Conservation (phyloP, 2,113 vertebrate genomes). For the Danio rerio region DNA sequence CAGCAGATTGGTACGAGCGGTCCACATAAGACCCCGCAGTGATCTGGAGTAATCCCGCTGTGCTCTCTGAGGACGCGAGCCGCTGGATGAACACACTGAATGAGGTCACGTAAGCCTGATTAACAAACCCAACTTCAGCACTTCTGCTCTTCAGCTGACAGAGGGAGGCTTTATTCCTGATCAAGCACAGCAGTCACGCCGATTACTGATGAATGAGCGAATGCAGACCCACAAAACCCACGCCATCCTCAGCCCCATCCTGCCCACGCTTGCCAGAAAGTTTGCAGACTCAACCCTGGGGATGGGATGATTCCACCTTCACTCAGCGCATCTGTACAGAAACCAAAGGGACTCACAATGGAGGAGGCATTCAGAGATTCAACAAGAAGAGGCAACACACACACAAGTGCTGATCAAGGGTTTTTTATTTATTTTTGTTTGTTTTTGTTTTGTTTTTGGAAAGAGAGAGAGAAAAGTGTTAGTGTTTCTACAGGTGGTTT, state of each 20-base stretch:
- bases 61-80: slow-evolving; percentile 22
- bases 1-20: slow-evolving; percentile 24
- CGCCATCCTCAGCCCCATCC: not conserved
- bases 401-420: too few relatives aligned
- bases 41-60: slow-evolving; percentile 53
- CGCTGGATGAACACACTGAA: slow-evolving; percentile 55
- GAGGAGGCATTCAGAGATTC: too few relatives aligned
- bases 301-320: too few relatives aligned
- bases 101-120: slow-evolving; percentile 58
- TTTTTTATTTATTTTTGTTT: too few relatives aligned
- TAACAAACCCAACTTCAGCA: slow-evolving; percentile 39
- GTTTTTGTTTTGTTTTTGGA: too few relatives aligned
- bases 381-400: too few relatives aligned
- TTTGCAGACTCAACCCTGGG: not conserved
- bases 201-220: not conserved
- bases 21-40: slow-evolving; percentile 15
- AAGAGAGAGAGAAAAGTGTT: too few relatives aligned
- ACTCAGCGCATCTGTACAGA: too few relatives aligned
- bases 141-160: slow-evolving; percentile 39
- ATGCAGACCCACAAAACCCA: slow-evolving; percentile 15
- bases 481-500: too few relatives aligned
- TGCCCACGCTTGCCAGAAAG: not conserved
- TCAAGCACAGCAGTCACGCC: not conserved
- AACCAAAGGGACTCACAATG: too few relatives aligned
- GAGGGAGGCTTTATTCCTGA: not conserved